These are phyloP conservation scores for Zaprionus ornatus DNA, from an alignment of 1,140 invertebrate genomes.

Conservation along the genomic window DNA sequence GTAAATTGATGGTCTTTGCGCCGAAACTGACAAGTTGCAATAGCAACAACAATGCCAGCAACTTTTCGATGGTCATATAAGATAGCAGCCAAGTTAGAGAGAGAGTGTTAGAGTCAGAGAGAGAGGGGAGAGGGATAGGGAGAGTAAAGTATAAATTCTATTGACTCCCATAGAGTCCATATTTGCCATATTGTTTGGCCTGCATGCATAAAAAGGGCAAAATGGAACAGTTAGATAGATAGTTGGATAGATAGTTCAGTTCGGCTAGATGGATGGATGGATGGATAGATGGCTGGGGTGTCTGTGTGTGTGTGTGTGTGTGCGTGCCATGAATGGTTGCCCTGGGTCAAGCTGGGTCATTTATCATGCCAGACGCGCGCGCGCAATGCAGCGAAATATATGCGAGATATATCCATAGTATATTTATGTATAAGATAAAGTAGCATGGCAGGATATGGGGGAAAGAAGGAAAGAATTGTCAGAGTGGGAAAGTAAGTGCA, in stretches of 20 bases:
- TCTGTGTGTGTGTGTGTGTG: not conserved
- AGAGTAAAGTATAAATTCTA: not conserved
- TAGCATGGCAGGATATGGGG: not conserved
- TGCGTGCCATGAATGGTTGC: constrained; percentile 34
- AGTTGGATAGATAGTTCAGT: constrained; percentile 41
- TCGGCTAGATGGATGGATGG: constrained; percentile 27
- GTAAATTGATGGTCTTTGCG: constrained; percentile 81
- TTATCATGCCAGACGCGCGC: constrained; percentile 55
- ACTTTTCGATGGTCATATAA: constrained; percentile 69
- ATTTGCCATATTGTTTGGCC: constrained; percentile 44
- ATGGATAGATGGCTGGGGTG: constrained; percentile 7
- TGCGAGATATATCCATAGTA: constrained; percentile 1
- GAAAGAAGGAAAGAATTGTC: no score
- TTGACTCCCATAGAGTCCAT: constrained; percentile 26
- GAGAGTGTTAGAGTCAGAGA: not conserved
- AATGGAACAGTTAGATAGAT: constrained; percentile 25
- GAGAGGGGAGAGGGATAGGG: not conserved
- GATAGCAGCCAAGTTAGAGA: constrained; percentile 30
- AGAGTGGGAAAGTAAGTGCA: no score
- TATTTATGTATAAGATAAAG: not conserved
- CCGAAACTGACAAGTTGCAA: constrained; percentile 78
- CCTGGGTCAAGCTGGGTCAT: constrained; percentile 50
- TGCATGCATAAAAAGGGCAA: constrained; percentile 8
- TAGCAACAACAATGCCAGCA: constrained; percentile 37
- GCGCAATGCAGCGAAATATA: constrained; percentile 43